These are phyloP conservation scores for Antheraea pernyi DNA, from an alignment of 1,140 invertebrate genomes.

Conservation along the genomic window DNA sequence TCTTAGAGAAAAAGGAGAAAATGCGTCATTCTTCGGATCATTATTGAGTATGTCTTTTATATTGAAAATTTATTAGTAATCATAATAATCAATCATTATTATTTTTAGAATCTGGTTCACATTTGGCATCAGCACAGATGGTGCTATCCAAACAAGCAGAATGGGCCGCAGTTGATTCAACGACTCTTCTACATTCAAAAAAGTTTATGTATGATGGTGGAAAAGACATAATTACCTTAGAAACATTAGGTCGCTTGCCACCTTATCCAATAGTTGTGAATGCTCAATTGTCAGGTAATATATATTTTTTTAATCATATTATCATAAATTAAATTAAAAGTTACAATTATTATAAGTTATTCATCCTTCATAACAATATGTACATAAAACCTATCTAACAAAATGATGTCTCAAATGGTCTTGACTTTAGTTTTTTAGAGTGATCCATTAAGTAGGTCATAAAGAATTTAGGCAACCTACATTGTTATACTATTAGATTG, in stretches of 20 bases:
- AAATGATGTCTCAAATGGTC: too few relatives aligned
- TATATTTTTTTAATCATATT: not conserved
- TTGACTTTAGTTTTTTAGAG: too few relatives aligned
- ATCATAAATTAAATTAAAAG: too few relatives aligned
- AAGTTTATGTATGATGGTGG: constrained; percentile 80
- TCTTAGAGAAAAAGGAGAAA: constrained; percentile 81
- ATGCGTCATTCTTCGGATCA: constrained; percentile 82
- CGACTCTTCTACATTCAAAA: constrained; percentile 79
- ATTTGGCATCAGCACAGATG: constrained; percentile 82
- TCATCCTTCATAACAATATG: too few relatives aligned
- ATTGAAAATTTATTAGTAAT: not conserved
- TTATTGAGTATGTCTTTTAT: constrained; percentile 66
- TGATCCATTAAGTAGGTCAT: too few relatives aligned
- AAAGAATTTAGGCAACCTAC: too few relatives aligned
- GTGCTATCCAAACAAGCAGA: constrained; percentile 81
- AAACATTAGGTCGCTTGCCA: constrained; percentile 81
- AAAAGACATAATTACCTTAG: constrained; percentile 79
- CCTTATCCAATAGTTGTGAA: constrained; percentile 82
- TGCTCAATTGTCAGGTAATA: constrained; percentile 76
- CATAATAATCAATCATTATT: constrained; percentile 19
- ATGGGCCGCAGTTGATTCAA: constrained; percentile 82
- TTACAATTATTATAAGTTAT: too few relatives aligned
- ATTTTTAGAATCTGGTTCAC: constrained; percentile 79
- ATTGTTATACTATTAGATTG: too few relatives aligned
- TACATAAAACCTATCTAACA: too few relatives aligned